These are phyloP conservation scores for Leistus spinibarbis DNA, from an alignment of 2,888 invertebrate species.

Conservation along the genomic window DNA sequence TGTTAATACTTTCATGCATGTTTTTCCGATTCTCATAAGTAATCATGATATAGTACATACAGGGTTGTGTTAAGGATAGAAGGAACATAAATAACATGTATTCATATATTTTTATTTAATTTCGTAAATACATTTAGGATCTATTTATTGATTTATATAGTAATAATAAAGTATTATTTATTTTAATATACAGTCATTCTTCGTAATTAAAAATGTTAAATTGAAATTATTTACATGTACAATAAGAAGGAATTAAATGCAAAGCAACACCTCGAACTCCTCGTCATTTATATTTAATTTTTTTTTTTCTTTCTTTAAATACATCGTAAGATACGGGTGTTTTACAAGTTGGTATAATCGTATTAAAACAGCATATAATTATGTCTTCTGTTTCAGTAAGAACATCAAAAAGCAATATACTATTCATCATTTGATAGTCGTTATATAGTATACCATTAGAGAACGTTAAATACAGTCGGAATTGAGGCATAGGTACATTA, in stretches of 20 bases:
- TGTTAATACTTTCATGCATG: too few relatives aligned
- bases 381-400: slow-evolving; percentile 5
- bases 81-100: neutral
- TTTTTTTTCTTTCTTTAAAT: too few relatives aligned
- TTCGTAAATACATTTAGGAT: slow-evolving; percentile 38
- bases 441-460: neutral
- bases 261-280: slow-evolving; percentile 34
- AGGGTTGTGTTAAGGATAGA: neutral
- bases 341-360: slow-evolving; percentile 18
- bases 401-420: slow-evolving; percentile 37
- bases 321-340: slow-evolving; percentile 29
- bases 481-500: slow-evolving; percentile 23
- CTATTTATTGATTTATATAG: slow-evolving; percentile 36
- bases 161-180: slow-evolving; percentile 39
- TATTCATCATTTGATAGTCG: slow-evolving; percentile 24
- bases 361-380: slow-evolving; percentile 16
- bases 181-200: slow-evolving; percentile 35
- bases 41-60: neutral
- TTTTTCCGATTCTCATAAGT: too few relatives aligned
- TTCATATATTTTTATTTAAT: slow-evolving; percentile 35
- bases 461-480: slow-evolving; percentile 25
- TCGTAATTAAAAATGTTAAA: slow-evolving; percentile 34
- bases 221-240: slow-evolving; percentile 30
- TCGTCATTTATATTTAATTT: too few relatives aligned
- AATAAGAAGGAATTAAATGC: slow-evolving; percentile 35